Base-by-base conservation (phyloP, 2,113 vertebrate species). In the Gymnarchus niloticus region DNA sequence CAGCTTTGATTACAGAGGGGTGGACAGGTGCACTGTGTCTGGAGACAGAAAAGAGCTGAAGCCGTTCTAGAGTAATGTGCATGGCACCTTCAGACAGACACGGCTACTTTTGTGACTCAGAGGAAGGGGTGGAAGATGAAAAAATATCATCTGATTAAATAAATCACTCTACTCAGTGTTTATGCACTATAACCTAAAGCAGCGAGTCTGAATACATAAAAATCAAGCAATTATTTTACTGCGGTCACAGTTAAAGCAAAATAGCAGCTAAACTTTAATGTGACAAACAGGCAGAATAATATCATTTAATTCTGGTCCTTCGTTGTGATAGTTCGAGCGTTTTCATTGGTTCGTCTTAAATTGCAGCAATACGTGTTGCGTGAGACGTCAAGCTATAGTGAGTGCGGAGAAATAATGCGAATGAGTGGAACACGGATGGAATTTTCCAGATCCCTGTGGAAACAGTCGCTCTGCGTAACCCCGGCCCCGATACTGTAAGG, bases 1-100 rank as follows among this genome's bases (percentile, higher is more conserved):
- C 89, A 83, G 44, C 91, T 51, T 19, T 82, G 92, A 94, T 93
- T 92, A 94, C 90, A 94, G 91, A 91, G 90, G 85, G 89, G 87
- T 49, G 88, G 78, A 89, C 92, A 94, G 93, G 92, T 94, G 88
- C 84, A 65, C 41, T 12, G 91, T 92, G 88, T 91, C 88, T 91
- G 89, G 17, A 81, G 61, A 41, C 17, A 86, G 87, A 91, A 86
- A 46, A 87, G 86, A 90, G 87, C 86, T 87, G 87, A 81, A 23
- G 76, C 56, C 37, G 14, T 49, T 44, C 51, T 56, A 3, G 37
- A 69, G 33, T 19, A 33, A 41, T 37, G 33, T 69, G 28, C 33
- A 41, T 23, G 8, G 3, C 12, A 78, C 41, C 76, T 78, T 10
- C 76, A n/a, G 76, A 46, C 44, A 46, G 41, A 12, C 9, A 46